phyloP scores from a whole-genome alignment of 2,113 vertebrate genomes.

The Oriolus oriolus region DNA sequence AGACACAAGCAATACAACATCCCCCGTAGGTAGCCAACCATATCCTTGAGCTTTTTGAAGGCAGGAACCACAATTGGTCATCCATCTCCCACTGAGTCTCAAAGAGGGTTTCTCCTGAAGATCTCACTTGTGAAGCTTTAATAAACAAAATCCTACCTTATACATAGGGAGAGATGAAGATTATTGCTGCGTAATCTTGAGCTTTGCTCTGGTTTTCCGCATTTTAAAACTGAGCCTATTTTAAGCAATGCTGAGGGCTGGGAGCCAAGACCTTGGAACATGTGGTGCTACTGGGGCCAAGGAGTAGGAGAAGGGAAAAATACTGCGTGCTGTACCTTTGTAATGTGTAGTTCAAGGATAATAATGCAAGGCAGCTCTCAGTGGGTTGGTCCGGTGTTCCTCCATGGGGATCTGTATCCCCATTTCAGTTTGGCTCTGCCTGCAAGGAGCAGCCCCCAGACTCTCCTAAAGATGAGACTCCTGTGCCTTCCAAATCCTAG shows the following conservation, averaged over 20 bases:
- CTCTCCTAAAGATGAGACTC: neutral
- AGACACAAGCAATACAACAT: neutral
- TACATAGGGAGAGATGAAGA: neutral
- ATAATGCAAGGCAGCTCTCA: neutral
- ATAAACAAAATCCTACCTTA: neutral
- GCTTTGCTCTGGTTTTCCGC: neutral
- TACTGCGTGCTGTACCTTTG: neutral
- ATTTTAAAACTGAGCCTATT: neutral
- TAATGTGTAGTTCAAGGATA: neutral
- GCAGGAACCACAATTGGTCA: neutral
- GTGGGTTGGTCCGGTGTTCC: fast-evolving
- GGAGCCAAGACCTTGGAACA: neutral
- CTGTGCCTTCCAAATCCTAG: neutral
- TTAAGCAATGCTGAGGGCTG: neutral
- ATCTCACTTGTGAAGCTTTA: neutral
- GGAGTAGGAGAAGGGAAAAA: neutral
- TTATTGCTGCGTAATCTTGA: neutral
- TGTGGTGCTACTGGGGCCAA: neutral
- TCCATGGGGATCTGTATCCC: neutral
- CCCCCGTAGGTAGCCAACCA: neutral
- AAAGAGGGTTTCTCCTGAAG: neutral
- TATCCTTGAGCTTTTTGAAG: neutral
- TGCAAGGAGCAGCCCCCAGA: neutral
- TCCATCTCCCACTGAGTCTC: neutral
- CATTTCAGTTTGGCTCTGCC: neutral